phyloP scores from a whole-genome alignment of 2,113 vertebrate genomes.

The Erythrocercus mccallii region DNA sequence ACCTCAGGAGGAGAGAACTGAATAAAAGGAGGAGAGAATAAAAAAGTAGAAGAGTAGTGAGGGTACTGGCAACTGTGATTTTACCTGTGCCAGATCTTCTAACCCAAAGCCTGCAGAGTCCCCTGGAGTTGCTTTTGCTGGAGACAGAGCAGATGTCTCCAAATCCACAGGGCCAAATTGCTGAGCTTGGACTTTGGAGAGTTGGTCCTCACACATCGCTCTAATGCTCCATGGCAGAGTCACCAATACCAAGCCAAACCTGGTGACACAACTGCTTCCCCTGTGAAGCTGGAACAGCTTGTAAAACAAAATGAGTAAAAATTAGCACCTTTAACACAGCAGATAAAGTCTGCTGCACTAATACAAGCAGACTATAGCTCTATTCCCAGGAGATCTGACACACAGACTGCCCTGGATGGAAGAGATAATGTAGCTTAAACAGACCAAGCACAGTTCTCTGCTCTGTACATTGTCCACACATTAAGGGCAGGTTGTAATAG shows the following conservation, averaged over 20 bases:
- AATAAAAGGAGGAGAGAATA: too few species aligned
- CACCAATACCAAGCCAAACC: not conserved
- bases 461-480: not conserved
- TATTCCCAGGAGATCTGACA: not conserved
- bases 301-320: not conserved
- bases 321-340: not conserved
- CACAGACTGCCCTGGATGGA: not conserved
- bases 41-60: accelerated
- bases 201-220: accelerated
- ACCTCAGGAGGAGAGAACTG: not conserved
- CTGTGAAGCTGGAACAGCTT: not conserved
- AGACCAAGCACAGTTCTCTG: not conserved
- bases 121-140: not conserved
- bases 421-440: not conserved
- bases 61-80: not conserved
- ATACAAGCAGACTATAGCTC: not conserved
- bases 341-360: not conserved
- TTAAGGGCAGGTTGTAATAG: not conserved
- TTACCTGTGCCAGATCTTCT: not conserved
- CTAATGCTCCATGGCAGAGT: accelerated
- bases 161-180: not conserved
- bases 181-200: not conserved
- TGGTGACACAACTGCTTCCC: not conserved
- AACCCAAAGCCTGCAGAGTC: not conserved
- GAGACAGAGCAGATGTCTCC: not conserved